Evolutionary conservation across 2,797 vertebrate genomes (phyloP).

Genomic region (Melanotaenia nigrans): DNA sequence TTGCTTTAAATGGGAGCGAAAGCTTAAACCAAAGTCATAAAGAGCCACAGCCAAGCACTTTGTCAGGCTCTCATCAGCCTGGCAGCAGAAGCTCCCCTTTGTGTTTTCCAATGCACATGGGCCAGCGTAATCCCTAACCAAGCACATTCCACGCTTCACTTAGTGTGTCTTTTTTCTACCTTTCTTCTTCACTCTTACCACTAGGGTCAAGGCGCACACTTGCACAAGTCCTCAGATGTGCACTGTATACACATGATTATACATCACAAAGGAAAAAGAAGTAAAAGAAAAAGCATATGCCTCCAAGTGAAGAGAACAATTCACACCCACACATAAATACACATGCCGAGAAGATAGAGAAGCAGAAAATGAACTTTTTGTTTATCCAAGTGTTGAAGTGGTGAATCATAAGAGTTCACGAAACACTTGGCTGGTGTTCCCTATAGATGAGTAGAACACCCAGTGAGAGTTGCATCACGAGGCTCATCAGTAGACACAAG

Average conservation of each 20-base stretch:
- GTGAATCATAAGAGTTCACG: constrained; percentile 44
- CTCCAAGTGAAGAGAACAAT: constrained; percentile 46
- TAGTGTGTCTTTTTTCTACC: constrained; percentile 47
- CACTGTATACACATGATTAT: constrained; percentile 29
- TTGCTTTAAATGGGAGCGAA: constrained; percentile 36
- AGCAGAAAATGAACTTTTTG: constrained; percentile 37
- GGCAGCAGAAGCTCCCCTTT: constrained; percentile 53
- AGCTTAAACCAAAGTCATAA: constrained; percentile 39
- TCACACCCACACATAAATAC: constrained; percentile 66
- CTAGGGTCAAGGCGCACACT: constrained; percentile 50
- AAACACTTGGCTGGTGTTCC: constrained; percentile 20
- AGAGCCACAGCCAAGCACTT: constrained; percentile 47
- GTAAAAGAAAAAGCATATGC: constrained; percentile 24
- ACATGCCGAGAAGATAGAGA: constrained; percentile 47
- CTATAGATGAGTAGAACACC: constrained; percentile 23
- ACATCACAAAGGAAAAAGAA: constrained; percentile 25
- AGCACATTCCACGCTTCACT: constrained; percentile 65
- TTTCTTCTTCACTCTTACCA: constrained; percentile 44
- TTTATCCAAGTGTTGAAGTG: constrained; percentile 46
- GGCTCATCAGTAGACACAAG: constrained; percentile 18
- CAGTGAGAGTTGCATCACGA: constrained; percentile 6
- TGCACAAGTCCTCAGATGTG: constrained; percentile 29
- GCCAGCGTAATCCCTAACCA: constrained; percentile 61
- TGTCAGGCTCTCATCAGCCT: constrained; percentile 58
- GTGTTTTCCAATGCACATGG: constrained; percentile 55